These are phyloP conservation scores for Hyaena hyaena DNA, from an alignment of 2,113 vertebrate species.

Conservation along the genomic window DNA sequence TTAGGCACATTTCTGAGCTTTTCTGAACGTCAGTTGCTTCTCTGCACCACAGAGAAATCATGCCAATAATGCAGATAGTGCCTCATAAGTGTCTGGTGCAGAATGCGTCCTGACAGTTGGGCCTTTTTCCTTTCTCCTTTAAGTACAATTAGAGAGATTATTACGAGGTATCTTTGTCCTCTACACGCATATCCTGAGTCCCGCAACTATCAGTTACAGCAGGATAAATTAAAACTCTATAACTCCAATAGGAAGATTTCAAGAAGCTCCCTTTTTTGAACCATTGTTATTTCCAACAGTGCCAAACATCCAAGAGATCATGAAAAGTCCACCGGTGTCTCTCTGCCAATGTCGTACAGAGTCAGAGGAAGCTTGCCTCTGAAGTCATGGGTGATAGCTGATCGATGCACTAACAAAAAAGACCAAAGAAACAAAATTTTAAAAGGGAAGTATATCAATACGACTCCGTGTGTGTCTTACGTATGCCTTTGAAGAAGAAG, in stretches of 20 bases:
- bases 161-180: neutral
- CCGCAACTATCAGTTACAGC: neutral
- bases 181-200: neutral
- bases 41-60: neutral
- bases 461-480: neutral
- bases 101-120: fast-evolving
- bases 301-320: neutral
- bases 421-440: neutral
- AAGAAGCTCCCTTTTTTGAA: neutral
- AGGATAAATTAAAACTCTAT: neutral
- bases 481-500: neutral
- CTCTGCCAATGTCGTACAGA: neutral
- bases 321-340: neutral
- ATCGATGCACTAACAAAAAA: conserved; percentile 16
- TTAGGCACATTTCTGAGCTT: neutral
- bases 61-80: neutral
- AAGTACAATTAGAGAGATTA: neutral
- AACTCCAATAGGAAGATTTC: neutral
- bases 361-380: neutral
- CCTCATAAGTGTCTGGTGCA: neutral
- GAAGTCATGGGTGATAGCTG: neutral
- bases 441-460: neutral
- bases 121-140: neutral
- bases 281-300: neutral
- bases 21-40: neutral